A percentile compares a stretch with the other conserved stretches of the same genome.
Conservation (phyloP, 64 coral and sea anemone genomes). For the Astreopora myriophthalma region DNA sequence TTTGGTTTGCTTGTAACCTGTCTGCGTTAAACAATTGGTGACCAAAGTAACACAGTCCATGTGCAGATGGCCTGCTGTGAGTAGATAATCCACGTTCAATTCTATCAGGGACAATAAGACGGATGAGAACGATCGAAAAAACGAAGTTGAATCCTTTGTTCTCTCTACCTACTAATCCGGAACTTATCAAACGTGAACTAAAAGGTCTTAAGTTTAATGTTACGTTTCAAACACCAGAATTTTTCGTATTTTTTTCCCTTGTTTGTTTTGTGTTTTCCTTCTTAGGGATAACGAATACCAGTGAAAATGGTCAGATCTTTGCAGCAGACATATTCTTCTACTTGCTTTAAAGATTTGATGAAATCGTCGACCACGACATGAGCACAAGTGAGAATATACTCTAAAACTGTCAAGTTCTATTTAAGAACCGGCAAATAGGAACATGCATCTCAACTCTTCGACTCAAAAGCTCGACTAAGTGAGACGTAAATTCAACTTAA, state of each 20-base stretch:
- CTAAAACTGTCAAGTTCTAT: too few relatives aligned
- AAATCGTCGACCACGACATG: neutral
- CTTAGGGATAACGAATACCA: neutral
- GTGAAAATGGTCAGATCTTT: neutral
- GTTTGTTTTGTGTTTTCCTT: too few relatives aligned
- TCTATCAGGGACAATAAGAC: neutral
- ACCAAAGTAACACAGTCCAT: constrained; percentile 81
- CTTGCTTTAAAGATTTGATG: neutral
- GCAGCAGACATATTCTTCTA: neutral
- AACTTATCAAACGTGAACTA: too few relatives aligned
- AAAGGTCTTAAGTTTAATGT: too few relatives aligned
- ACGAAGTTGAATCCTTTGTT: neutral
- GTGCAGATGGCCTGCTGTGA: constrained; percentile 77
- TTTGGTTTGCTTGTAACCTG: neutral
- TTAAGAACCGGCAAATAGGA: too few relatives aligned
- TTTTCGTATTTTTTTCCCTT: too few relatives aligned
- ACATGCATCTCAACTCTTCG: too few relatives aligned
- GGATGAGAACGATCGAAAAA: neutral
- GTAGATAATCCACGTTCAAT: constrained; percentile 71
- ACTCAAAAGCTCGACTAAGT: too few relatives aligned
- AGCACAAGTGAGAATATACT: neutral
- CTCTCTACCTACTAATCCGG: too few relatives aligned
- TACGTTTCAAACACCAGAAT: too few relatives aligned
- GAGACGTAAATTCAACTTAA: too few relatives aligned
- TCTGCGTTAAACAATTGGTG: constrained; percentile 71